Conservation (phyloP, 1,140 invertebrate species). For the Cydia splendana region DNA sequence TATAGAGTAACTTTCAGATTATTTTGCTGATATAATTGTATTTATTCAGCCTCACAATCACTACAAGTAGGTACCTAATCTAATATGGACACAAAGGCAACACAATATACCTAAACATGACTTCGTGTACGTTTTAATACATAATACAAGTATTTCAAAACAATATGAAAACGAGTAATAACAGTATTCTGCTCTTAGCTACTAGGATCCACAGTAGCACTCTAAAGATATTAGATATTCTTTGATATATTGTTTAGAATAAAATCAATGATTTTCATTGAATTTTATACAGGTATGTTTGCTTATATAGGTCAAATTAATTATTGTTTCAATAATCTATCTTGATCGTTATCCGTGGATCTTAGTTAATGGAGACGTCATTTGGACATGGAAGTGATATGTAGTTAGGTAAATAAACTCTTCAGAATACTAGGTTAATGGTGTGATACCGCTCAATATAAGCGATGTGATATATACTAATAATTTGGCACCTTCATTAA, state of each 20-base stretch:
- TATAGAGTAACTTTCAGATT: not conserved
- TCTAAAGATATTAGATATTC: too few species aligned
- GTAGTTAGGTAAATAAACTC: slow-evolving; percentile 33
- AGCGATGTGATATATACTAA: slow-evolving; percentile 23
- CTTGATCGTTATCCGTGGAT: not conserved
- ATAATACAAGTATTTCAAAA: slow-evolving; percentile 9
- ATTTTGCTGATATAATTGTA: not conserved
- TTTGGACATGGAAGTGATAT: slow-evolving; percentile 37
- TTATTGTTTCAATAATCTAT: not conserved
- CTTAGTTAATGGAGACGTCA: not conserved
- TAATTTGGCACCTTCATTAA: slow-evolving; percentile 50
- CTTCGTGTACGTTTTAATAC: not conserved
- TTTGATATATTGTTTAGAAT: not conserved
- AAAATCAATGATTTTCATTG: not conserved
- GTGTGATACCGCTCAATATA: slow-evolving; percentile 25
- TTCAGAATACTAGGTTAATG: slow-evolving; percentile 34
- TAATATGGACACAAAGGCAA: not conserved
- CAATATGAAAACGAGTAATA: not conserved
- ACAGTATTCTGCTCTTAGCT: not conserved
- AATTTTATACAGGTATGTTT: too few species aligned
- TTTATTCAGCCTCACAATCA: not conserved
- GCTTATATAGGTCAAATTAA: not conserved
- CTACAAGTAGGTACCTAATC: not conserved
- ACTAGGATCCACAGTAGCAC: not conserved
- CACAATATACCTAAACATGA: not conserved